Conservation (phyloP, 2,113 vertebrate genomes). For the Microtus oregoni region DNA sequence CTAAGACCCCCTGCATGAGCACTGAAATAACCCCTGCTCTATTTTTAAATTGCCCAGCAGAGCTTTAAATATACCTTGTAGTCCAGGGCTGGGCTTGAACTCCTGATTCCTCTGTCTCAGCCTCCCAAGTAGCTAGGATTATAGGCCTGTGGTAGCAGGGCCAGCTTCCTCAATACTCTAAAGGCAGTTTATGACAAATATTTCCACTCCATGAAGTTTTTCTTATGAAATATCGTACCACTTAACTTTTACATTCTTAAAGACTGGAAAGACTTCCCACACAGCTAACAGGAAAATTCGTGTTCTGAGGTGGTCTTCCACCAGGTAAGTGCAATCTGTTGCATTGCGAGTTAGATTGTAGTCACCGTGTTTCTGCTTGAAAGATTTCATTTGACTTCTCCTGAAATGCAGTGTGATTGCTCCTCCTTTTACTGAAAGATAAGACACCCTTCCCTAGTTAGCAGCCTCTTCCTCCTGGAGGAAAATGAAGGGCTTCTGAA, state of each 20-base stretch:
- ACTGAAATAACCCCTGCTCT: neutral
- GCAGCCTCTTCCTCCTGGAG: neutral
- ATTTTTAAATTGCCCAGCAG: neutral
- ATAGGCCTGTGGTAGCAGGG: neutral
- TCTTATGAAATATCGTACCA: neutral
- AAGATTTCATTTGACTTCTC: slow-evolving; percentile 38
- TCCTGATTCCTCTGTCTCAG: neutral
- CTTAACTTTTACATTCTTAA: slow-evolving; percentile 22
- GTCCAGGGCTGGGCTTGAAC: neutral
- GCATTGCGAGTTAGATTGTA: neutral
- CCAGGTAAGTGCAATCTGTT: neutral
- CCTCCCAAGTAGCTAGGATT: neutral
- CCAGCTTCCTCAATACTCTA: neutral
- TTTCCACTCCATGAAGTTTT: slow-evolving; percentile 15
- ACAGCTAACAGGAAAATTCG: slow-evolving; percentile 34
- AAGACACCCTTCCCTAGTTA: neutral
- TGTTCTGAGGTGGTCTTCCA: neutral
- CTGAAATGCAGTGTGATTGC: neutral
- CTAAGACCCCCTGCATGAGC: neutral
- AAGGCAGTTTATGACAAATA: slow-evolving; percentile 39
- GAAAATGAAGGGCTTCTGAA: neutral
- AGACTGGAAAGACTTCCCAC: neutral
- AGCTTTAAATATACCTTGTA: neutral
- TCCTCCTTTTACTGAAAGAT: slow-evolving; percentile 29
- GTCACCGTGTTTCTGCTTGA: neutral